Evolutionary conservation across 2,888 invertebrate species (phyloP), one percentile per base, ranked within the genome.

Genomic region (Epistrophe grossulariae): DNA sequence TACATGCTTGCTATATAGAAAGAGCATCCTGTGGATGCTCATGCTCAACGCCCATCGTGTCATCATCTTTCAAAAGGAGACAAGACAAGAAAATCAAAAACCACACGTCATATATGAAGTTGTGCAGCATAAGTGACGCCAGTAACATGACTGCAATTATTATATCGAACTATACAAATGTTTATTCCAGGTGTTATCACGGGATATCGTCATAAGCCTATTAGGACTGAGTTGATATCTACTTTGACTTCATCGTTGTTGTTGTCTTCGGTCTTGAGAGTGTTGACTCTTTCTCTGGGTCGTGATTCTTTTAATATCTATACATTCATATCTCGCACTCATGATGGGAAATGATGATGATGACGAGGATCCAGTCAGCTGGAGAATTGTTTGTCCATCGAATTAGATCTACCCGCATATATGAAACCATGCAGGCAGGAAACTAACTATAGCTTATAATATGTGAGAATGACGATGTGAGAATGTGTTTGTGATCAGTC

Each of bases 101-200:
- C 60, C 45, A 52, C 60, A 71, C 77, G 43, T 81, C 81, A 62
- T 55, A n/a, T 52, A 19, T 38, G 5, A 31, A 38, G 50, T 40
- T 24, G 70, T n/a, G 24, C 28, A 48, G 28, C n/a, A 59, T 59
- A 74, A 78, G 60, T 81, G 81, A 81, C 78, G 81, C 84, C 28
- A 52, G 57, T 24, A 81, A 78, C 81, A 70, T 70, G 73, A 73
- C 70, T 81, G 84, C 81, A 85, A 66, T 85, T 78, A 85, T 85
- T 85, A 85, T 81, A 73, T 85, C 70, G 77, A 85, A 81, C 78
- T 85, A 43, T 62, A 85, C 84, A 81, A 85, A 81, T 81, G 81
- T 72, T 78, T 78, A 77, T 81, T 84, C 84, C 77, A 77, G 77
- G 81, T 84, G 84, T 60, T 81, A 80, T 84, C 81, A 66, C 28